Evolutionary conservation across 2,888 invertebrate species (phyloP).

Genomic region (Phalera bucephala): DNA sequence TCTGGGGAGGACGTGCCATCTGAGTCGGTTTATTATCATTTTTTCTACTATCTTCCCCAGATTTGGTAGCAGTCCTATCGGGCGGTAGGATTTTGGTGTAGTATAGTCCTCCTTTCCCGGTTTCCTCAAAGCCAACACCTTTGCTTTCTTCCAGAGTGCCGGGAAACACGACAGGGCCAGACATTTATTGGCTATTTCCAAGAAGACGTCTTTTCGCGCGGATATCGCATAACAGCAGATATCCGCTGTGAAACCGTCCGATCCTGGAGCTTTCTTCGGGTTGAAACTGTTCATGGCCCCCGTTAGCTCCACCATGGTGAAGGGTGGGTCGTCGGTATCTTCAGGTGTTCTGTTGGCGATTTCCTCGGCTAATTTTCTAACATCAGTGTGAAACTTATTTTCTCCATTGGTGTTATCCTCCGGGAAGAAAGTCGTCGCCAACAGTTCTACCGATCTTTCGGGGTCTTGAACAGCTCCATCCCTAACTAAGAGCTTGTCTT

Average conservation of each 20-base stretch:
- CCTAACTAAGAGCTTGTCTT: background rate
- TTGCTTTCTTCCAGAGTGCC: constrained; percentile 6
- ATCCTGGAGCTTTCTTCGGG: constrained; percentile 8
- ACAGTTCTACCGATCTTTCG: background rate
- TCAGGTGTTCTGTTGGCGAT: too few relatives aligned
- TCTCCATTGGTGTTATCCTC: background rate
- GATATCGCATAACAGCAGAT: background rate
- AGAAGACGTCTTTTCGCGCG: background rate
- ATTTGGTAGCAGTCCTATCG: too few relatives aligned
- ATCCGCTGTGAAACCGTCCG: constrained; percentile 7
- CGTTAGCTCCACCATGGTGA: background rate
- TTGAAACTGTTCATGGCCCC: background rate
- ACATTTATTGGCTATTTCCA: constrained; percentile 3
- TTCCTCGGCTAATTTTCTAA: too few relatives aligned
- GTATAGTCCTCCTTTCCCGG: constrained; percentile 2
- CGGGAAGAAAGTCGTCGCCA: background rate
- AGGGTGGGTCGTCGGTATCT: background rate
- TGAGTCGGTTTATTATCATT: too few relatives aligned
- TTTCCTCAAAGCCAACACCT: constrained; percentile 5
- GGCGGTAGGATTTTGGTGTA: too few relatives aligned
- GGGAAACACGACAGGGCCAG: constrained; percentile 3
- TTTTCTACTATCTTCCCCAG: too few relatives aligned
- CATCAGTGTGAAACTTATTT: too few relatives aligned
- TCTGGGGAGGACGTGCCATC: too few relatives aligned
- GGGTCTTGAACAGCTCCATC: background rate